Base-by-base conservation (phyloP, 2,888 invertebrate species). In the Eupeodes latifasciatus region DNA sequence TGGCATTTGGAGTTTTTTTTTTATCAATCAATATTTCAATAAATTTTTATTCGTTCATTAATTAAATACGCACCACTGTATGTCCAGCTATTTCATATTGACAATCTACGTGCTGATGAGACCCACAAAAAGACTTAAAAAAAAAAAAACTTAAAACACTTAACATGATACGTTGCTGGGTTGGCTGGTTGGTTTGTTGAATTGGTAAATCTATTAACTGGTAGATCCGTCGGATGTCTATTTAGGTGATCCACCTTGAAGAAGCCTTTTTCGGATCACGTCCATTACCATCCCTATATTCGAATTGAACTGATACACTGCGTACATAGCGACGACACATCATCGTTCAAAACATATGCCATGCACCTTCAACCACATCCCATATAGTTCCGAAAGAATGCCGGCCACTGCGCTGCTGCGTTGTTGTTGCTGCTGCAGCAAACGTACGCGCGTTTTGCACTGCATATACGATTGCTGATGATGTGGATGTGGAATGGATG, bases 241-340 rank as follows among this genome's bases (percentile, higher is more conserved):
- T 88, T 88, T 89, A 85, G 89, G 85, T 85, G 81, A 89, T 89
- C 89, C 81, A 89, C 89, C 89, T 89, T 89, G 89, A 89, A 85
- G 79, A 55, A 76, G 75, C 89, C 89, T 89, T 89, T 78, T 88
- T 85, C 85, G 88, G 88, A 49, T 1, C 59, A 64, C 74, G 64
- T 80, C 77, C 87, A 88, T 80, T 87, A 87, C 83, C 87, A 84
- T 81, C 84, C 81, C 83, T 67, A 66, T 40, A 5, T 5, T 40
- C 40, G 71, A 47, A 34, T 67, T n/a, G 27, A 10, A 16, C 49
- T 16, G 62, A 67, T 51, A 67, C 34, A 67, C 81, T 74, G 9
- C 0, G 69, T 49, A 62, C 61, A 47, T 74, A 62, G 49, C n/a
- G 4, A 34, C 77, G 74, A 74, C 64, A 61, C 51, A 53, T 55